phyloP scores from a whole-genome alignment of 2,888 invertebrate species.

The Drosophila siamana region DNA sequence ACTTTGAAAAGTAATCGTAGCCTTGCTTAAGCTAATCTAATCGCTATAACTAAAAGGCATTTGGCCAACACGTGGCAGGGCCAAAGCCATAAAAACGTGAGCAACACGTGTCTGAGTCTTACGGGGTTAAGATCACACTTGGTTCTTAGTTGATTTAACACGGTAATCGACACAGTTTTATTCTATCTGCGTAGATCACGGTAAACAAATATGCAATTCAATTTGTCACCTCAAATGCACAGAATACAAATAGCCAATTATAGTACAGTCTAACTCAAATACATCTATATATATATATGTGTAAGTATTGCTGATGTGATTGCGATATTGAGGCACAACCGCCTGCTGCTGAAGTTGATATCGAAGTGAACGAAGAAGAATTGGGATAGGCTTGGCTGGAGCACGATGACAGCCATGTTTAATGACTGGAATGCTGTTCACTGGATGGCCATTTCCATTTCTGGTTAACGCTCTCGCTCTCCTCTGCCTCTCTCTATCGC shows the following conservation, averaged over 20 bases:
- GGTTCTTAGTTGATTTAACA: conserved; percentile 82
- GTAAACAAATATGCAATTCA: conserved; percentile 79
- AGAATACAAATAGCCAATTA: conserved; percentile 68
- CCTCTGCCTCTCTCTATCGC: conserved; percentile 9
- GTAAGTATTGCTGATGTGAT: neutral
- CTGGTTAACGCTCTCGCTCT: conserved; percentile 31
- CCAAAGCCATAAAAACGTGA: neutral
- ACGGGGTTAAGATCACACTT: conserved; percentile 84
- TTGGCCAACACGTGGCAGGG: conserved; percentile 59
- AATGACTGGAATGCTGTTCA: conserved; percentile 38
- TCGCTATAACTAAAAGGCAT: neutral
- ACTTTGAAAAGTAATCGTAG: neutral
- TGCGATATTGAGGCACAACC: conserved; percentile 52
- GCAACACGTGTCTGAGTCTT: conserved; percentile 82
- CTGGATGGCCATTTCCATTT: conserved; percentile 46
- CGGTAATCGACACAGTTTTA: conserved; percentile 84
- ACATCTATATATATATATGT: neutral
- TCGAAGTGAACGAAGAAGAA: conserved; percentile 63
- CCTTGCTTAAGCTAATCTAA: conserved; percentile 12
- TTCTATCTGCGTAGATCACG: conserved; percentile 85
- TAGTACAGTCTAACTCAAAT: conserved; percentile 57
- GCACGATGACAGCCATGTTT: conserved; percentile 32
- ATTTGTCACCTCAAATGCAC: conserved; percentile 85
- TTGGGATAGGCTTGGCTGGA: conserved; percentile 40
- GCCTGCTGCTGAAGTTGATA: conserved; percentile 40